phyloP scores from a whole-genome alignment of 2,113 vertebrate species.

The Pelmatolapia mariae region DNA sequence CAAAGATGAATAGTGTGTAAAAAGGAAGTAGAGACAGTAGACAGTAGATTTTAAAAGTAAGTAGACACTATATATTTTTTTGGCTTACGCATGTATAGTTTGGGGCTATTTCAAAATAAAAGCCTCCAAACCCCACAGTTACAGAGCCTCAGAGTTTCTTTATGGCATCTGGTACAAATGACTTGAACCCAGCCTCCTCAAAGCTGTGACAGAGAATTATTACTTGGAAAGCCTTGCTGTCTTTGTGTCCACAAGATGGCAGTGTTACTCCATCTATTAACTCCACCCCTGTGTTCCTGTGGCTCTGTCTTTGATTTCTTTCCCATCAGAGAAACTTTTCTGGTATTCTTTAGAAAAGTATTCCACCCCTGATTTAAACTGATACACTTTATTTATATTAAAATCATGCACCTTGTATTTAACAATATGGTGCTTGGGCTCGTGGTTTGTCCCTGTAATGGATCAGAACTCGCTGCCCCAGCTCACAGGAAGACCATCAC shows the following conservation, averaged over 20 bases:
- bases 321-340: background rate
- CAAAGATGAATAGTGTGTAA: background rate
- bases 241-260: constrained; percentile 15
- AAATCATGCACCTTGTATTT: background rate
- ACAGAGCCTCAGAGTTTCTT: background rate
- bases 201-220: background rate
- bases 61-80: background rate
- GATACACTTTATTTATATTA: background rate
- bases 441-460: background rate
- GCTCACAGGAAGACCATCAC: background rate
- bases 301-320: background rate
- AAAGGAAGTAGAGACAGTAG: background rate
- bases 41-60: background rate
- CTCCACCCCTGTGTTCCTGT: background rate
- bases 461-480: background rate
- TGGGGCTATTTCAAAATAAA: background rate
- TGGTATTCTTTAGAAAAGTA: background rate
- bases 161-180: background rate
- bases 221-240: background rate
- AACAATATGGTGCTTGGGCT: background rate
- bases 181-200: background rate
- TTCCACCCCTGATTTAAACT: background rate
- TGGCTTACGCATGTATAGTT: background rate
- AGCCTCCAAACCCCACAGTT: background rate
- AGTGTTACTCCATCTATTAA: constrained; percentile 2